A percentile compares a stretch with the other conserved stretches of the same genome.
Evolutionary conservation across 2,797 vertebrate species (phyloP).

Genomic region (Serranus cabrilla): DNA sequence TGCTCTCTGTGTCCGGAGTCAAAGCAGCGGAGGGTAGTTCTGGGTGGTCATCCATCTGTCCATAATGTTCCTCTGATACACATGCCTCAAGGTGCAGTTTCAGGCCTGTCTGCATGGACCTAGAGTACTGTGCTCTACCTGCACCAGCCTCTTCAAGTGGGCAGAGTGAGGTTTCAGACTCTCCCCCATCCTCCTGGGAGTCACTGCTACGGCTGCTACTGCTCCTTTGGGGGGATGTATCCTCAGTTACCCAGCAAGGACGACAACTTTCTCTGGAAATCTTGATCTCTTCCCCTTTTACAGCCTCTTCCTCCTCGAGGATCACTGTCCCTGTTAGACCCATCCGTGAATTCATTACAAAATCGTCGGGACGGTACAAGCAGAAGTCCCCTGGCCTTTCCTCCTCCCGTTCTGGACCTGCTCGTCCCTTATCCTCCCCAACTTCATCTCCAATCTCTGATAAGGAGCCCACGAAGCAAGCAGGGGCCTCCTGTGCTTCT

Average conservation of each 20-base stretch:
- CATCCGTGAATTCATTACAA: slow-evolving; percentile 58
- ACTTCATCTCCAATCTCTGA: slow-evolving; percentile 88
- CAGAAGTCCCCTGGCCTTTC: slow-evolving; percentile 63
- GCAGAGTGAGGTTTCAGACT: slow-evolving; percentile 79
- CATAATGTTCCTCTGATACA: slow-evolving; percentile 77
- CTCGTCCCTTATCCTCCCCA: slow-evolving; percentile 82
- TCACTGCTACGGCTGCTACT: slow-evolving; percentile 83
- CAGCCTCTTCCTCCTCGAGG: slow-evolving; percentile 78
- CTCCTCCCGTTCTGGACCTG: slow-evolving; percentile 72
- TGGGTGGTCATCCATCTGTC: slow-evolving; percentile 56
- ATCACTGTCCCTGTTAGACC: slow-evolving; percentile 72
- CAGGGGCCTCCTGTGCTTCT: slow-evolving; percentile 87
- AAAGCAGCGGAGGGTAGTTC: slow-evolving; percentile 63
- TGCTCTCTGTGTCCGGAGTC: slow-evolving; percentile 79
- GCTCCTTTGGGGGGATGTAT: slow-evolving; percentile 76
- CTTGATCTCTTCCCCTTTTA: slow-evolving; percentile 69
- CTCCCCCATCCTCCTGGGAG: slow-evolving; percentile 81
- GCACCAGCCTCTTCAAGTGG: slow-evolving; percentile 68
- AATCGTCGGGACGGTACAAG: slow-evolving; percentile 70
- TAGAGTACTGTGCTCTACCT: slow-evolving; percentile 54
- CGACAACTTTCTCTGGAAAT: slow-evolving; percentile 76
- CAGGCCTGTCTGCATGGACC: slow-evolving; percentile 73
- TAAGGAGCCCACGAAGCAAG: slow-evolving; percentile 85
- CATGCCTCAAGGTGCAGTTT: slow-evolving; percentile 82
- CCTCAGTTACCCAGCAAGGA: slow-evolving; percentile 83